Percentiles rank a stretch among this genome's conserved stretches.
Evolutionary conservation across 2,888 invertebrate species (phyloP).

Genomic region (Thymelicus sylvestris): DNA sequence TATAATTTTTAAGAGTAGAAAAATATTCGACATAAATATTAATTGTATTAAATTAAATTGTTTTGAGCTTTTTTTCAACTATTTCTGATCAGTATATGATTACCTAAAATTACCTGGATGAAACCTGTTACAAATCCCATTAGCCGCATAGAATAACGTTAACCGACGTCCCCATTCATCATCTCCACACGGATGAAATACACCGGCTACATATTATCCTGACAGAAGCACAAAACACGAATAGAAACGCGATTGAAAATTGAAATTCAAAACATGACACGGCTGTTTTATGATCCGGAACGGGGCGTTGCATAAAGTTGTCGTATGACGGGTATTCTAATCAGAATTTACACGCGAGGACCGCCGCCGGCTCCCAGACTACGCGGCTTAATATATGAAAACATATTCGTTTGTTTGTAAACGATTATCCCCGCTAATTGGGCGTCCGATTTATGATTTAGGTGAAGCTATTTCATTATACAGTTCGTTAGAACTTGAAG

Average conservation of each 20-base stretch:
- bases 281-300: constrained; percentile 37
- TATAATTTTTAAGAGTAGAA: too few relatives aligned
- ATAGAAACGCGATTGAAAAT: constrained; percentile 34
- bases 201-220: constrained; percentile 13
- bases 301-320: constrained; percentile 30
- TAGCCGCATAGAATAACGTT: not conserved
- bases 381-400: constrained; percentile 32
- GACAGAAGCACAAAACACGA: constrained; percentile 30
- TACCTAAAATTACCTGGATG: not conserved
- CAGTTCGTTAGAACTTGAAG: not conserved
- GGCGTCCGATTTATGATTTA: constrained; percentile 15
- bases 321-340: constrained; percentile 40
- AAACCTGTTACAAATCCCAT: not conserved
- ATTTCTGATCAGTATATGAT: too few relatives aligned
- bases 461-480: constrained; percentile 6
- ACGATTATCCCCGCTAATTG: constrained; percentile 16
- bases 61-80: too few relatives aligned
- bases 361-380: constrained; percentile 36
- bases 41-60: too few relatives aligned
- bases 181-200: constrained; percentile 11
- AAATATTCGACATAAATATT: too few relatives aligned
- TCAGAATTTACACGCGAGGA: constrained; percentile 39
- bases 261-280: constrained; percentile 37
- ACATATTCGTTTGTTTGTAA: constrained; percentile 22
- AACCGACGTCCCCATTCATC: not conserved